These are phyloP conservation scores for Eutolmus rufibarbis DNA, from an alignment of 2,888 invertebrate species.

Conservation along the genomic window DNA sequence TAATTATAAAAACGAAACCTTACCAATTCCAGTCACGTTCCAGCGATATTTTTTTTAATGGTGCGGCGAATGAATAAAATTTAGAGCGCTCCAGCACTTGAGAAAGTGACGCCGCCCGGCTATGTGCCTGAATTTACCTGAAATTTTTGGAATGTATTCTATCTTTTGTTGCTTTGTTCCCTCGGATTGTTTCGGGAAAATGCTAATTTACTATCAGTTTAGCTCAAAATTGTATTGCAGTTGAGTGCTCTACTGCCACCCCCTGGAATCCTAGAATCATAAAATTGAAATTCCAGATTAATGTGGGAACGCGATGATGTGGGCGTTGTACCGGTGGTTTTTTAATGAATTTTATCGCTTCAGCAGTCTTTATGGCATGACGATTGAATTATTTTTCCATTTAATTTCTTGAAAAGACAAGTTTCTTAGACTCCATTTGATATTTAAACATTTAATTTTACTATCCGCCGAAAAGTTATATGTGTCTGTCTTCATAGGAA, in stretches of 20 bases:
- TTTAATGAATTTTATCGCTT: conserved; percentile 12
- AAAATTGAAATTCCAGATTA: conserved; percentile 26
- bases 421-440: not conserved
- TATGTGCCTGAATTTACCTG: not conserved
- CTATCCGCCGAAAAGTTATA: not conserved
- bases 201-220: conserved; percentile 31
- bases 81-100: conserved; percentile 3
- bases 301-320: conserved; percentile 28
- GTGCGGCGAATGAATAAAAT: conserved; percentile 24
- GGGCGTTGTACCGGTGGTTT: not conserved
- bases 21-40: conserved; percentile 23
- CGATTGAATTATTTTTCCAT: not conserved
- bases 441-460: not conserved
- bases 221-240: conserved; percentile 11
- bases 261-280: not conserved
- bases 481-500: not conserved
- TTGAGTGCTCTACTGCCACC: not conserved
- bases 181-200: not conserved
- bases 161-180: not conserved
- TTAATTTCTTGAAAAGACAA: not conserved
- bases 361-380: not conserved
- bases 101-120: not conserved
- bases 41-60: conserved; percentile 34
- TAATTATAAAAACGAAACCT: conserved; percentile 34
- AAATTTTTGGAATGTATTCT: not conserved